Evolutionary conservation across 2,113 vertebrate genomes (phyloP).

Genomic region (Mus musculus): DNA sequence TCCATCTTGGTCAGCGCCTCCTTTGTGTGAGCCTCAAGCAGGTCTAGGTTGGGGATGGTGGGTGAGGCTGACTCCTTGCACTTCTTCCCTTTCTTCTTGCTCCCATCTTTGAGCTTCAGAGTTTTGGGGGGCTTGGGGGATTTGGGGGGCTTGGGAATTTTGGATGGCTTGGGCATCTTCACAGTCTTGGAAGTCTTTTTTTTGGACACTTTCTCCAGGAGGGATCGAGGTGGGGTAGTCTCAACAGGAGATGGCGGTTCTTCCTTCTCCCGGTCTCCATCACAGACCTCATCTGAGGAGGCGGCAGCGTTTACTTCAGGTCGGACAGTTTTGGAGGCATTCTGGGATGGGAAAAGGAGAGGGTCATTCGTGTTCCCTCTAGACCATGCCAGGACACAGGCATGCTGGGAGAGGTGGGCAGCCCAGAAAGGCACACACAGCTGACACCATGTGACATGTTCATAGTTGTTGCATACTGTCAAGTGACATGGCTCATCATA

Average conservation of each 20-base stretch:
- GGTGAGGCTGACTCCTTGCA: constrained; percentile 90
- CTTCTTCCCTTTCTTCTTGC: constrained; percentile 96
- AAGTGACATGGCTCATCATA: neutral
- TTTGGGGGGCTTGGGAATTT: constrained; percentile 92
- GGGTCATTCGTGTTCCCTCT: neutral
- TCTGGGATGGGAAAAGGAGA: constrained; percentile 85
- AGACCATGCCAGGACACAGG: neutral
- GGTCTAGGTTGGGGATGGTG: constrained; percentile 94
- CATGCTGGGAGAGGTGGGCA: neutral
- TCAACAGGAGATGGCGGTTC: constrained; percentile 87
- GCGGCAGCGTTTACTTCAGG: constrained; percentile 89
- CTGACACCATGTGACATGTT: neutral
- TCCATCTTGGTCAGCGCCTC: constrained; percentile 97
- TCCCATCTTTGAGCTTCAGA: constrained; percentile 94
- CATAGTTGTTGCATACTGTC: no score
- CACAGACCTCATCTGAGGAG: constrained; percentile 88
- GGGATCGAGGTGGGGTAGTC: constrained; percentile 77
- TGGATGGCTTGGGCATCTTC: constrained; percentile 90
- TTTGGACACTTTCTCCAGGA: constrained; percentile 87
- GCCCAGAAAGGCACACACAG: neutral
- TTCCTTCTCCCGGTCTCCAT: constrained; percentile 90
- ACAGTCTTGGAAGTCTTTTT: constrained; percentile 90
- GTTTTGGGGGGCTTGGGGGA: constrained; percentile 89
- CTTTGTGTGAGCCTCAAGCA: constrained; percentile 96
- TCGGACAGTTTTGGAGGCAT: constrained; percentile 94